Percentiles rank a stretch among this genome's conserved stretches.
Conservation (phyloP, 2,113 vertebrate genomes). For the Pelmatolapia mariae region DNA sequence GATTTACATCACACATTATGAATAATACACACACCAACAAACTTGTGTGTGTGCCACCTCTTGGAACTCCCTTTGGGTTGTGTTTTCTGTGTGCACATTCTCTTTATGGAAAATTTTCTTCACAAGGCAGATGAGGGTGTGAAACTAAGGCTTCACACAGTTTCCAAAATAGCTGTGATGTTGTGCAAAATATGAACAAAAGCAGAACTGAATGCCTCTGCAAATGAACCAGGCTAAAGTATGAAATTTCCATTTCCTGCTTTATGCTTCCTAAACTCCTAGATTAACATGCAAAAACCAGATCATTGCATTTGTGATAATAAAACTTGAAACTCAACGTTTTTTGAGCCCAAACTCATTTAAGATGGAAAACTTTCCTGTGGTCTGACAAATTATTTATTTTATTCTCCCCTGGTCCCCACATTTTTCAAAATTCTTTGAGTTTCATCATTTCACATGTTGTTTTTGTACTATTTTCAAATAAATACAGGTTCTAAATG, state of each 20-base stretch:
- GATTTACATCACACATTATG: background rate
- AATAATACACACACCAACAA: background rate
- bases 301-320: background rate
- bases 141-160: background rate
- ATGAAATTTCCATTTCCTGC: background rate
- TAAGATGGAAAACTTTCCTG: background rate
- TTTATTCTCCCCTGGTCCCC: background rate
- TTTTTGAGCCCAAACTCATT: background rate
- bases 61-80: constrained; percentile 24
- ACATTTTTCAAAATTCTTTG: background rate
- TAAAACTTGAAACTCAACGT: background rate
- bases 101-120: background rate
- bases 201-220: background rate
- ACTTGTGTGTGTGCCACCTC: background rate
- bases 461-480: background rate
- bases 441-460: background rate
- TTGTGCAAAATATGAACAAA: background rate
- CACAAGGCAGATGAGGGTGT: background rate
- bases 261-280: background rate
- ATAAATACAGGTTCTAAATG: background rate
- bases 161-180: background rate
- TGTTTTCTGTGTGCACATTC: background rate
- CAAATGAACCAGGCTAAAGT: background rate
- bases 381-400: background rate
- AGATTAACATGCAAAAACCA: background rate